Base-by-base conservation (phyloP, 2,797 vertebrate species). In the Macroramphosus scolopax region DNA sequence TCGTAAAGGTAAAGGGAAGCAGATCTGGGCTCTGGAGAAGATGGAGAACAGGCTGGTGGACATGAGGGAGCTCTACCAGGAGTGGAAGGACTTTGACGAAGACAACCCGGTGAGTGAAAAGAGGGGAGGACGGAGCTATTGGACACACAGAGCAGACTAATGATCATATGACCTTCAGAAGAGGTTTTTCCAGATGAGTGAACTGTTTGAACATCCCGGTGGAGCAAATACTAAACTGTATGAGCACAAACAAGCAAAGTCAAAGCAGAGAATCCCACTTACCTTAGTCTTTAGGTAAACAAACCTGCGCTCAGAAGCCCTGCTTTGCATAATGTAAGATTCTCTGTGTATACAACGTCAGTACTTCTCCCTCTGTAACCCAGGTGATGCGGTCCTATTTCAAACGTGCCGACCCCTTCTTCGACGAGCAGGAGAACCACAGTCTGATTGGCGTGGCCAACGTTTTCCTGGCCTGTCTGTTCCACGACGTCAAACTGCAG, bases 21-120 rank as follows among this genome's bases (percentile, higher is more conserved):
- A 98, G 91, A 95, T 97, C 65, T 98, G 96, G 96, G 94, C 95
- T 15, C 73, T 98, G 87, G 96, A 98, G 67, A 98, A 97, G 81
- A 89, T 98, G 91, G 96, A 98, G 68, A 98, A 98, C 73, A 85
- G 96, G 4, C 63, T 98, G 68, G 87, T 98, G 77, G 96, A 98
- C 67, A 98, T 98, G 91, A 90, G 93, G 73, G 96, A 98, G 42
- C 94, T 98, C 26, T 98, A 97, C 73, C 96, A 98, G 80, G 95
- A 98, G 77, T 98, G 94, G 94, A 97, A 93, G 52, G 92, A 93
- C 39, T 92, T 87, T 12, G 94, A 97, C 5, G 94, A 97, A 49
- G 94, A 97, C 68, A 92, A 87, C 44, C 82, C 87, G 9, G 95
- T 98, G 77, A 82, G 93, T 75, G 16, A 4, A 28, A 13, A 4